Base-by-base conservation (phyloP, 2,113 vertebrate species). In the Hylia prasina region DNA sequence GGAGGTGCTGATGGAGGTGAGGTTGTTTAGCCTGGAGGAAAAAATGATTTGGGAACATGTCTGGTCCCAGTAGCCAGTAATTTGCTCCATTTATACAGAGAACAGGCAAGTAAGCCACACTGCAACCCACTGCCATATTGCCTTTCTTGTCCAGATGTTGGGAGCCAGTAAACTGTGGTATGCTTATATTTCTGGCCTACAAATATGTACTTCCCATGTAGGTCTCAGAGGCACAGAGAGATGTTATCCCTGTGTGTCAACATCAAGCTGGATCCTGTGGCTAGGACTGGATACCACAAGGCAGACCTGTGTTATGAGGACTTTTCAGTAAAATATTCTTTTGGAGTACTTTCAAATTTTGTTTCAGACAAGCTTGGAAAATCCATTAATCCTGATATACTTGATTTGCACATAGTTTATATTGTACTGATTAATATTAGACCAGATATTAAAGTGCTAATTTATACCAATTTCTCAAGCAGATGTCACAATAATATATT, bases 381-480 rank as follows among this genome's bases (percentile, higher is more conserved):
- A 70, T 42, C 28, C 45, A 79, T 82, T 92, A 92, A 87, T 75
- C 39, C 24, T 78, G 23, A 66, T 84, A 60, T n/a, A 63, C 21
- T 37, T 4, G n/a, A 60, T 77, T 77, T 83, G 9, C 57, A 76
- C 25, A 39, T 30, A 63, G 39, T 87, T 88, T 65, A 70, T 70
- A 66, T n/a, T 66, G 13, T 54, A 73, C 13, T 13, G 4, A 73
- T 78, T 81, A 42, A 70, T 80, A 87, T 57, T 61, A 48, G 56
- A 35, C 78, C 68, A 89, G 85, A 82, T 78, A 87, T 73, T 84
- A 42, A 84, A 93, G 25, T 60, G 30, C 27, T 88, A 82, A 69
- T 85, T 93, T 85, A 82, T 63, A 63, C 4, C 30, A 70, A 70
- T 84, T 87, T 78, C 44, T 95, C 83, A 92, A 89, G 27, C 16